These are phyloP conservation scores for Cichlasoma orientale DNA, from an alignment of 2,797 vertebrate species.

Conservation along the genomic window DNA sequence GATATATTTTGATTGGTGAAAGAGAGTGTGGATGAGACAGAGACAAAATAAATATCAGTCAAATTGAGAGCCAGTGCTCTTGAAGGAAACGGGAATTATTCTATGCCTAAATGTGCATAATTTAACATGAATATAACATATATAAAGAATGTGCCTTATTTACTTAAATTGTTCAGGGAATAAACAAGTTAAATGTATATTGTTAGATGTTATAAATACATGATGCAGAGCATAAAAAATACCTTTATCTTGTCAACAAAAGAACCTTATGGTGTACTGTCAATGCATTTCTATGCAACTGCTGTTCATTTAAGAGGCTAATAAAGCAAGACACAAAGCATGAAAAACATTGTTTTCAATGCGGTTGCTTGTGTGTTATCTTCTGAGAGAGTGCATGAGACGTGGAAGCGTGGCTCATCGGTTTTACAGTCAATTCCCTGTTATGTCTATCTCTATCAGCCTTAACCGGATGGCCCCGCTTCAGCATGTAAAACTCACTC, in stretches of 20 bases:
- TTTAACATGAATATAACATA: not conserved
- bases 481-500: not conserved
- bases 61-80: constrained; percentile 9
- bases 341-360: not conserved
- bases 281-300: not conserved
- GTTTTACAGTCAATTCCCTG: constrained; percentile 4
- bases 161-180: not conserved
- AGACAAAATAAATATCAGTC: constrained; percentile 15
- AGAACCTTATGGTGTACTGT: not conserved
- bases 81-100: constrained; percentile 7
- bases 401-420: not conserved
- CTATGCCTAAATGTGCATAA: not conserved
- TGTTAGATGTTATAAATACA: constrained; percentile 7
- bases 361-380: not conserved
- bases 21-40: not conserved
- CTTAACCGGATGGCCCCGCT: not conserved
- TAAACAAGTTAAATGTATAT: not conserved
- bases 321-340: constrained; percentile 58
- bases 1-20: constrained; percentile 50
- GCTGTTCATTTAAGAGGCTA: constrained; percentile 22
- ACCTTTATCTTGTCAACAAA: constrained; percentile 1
- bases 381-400: not conserved
- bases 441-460: not conserved
- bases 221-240: constrained; percentile 3
- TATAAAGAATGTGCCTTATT: not conserved